Base-by-base conservation (phyloP, 2,797 vertebrate species). In the Gastrophryne carolinensis region DNA sequence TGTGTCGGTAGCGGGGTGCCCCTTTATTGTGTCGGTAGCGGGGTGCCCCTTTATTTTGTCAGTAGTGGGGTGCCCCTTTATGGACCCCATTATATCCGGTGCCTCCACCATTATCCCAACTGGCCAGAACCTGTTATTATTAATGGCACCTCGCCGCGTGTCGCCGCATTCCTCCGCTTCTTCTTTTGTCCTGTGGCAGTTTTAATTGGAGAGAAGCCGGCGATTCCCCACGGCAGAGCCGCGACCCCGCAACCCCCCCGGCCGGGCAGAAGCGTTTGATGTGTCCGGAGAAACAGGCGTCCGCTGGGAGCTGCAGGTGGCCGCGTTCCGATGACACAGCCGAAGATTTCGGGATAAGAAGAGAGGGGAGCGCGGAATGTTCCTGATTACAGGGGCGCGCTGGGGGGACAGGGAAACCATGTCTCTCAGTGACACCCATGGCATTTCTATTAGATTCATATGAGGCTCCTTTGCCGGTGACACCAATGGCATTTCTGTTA, bases 181-280 rank as follows among this genome's bases (percentile, higher is more conserved):
- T 44, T 68, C 23, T 44, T 7, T 53, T 27, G n/a, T 63, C 27
- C 49, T 56, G 61, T 44, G 41, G 23, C 17, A 3, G 34, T 54
- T 65, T 56, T 77, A 77, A 77, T 77, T 77, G 66, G 67, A 32
- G 37, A 7, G 27, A 5, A 23, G 15, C 7, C 6, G 12, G 7
- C 9, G 11, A 54, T 44, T 49, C 67, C 56, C 5, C 57, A 4
- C 37, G 4, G 21, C 58, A 49, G 52, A 41, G 19, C 41, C 13
- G 10, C 4, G 50, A 63, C 64, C 65, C 26, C 7, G 4, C 62
- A 47, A 27, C 47, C 47, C 10, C 5, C 8, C n/a, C 2, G n/a
- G 67, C n/a, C 21, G 29, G n/a, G 23, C 50, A 1, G 19, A 27
- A 3, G 9, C 21, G 3, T 63, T 76, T 77, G 66, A 77, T 76